Evolutionary conservation across 2,113 vertebrate genomes (phyloP).

Genomic region (Alaudala cheleensis): DNA sequence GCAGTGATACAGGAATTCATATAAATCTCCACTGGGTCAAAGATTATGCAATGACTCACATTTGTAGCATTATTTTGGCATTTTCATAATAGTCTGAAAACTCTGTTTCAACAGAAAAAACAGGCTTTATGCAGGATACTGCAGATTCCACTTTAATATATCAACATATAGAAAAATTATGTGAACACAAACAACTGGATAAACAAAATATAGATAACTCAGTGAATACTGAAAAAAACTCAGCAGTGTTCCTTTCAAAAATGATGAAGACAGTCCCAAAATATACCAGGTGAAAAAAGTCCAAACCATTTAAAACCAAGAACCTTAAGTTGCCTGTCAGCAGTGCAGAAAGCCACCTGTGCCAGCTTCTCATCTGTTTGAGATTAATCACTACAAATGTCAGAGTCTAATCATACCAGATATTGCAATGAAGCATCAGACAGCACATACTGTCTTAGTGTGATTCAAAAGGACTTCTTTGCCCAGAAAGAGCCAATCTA

Average conservation of each 20-base stretch:
- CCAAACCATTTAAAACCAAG: not conserved
- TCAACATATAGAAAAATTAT: not conserved
- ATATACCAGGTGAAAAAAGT: not conserved
- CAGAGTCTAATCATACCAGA: not conserved
- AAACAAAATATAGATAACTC: not conserved
- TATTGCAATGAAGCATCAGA: not conserved
- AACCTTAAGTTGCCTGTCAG: not conserved
- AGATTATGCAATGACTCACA: not conserved
- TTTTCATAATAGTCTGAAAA: not conserved
- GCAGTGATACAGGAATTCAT: not conserved
- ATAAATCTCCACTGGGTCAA: not conserved
- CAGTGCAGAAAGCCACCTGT: not conserved
- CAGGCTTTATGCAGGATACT: not conserved
- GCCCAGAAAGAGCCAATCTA: not conserved
- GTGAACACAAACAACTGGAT: not conserved
- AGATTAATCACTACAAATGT: not conserved
- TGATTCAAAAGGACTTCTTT: not conserved
- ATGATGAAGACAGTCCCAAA: not conserved
- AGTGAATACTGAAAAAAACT: not conserved
- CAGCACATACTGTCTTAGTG: not conserved
- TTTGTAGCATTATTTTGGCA: not conserved
- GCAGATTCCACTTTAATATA: not conserved
- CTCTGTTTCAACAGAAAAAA: not conserved
- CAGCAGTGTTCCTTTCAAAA: not conserved
- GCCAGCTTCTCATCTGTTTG: not conserved